These are phyloP conservation scores for Brachirus orientalis DNA, from an alignment of 2,113 vertebrate species.

Conservation along the genomic window DNA sequence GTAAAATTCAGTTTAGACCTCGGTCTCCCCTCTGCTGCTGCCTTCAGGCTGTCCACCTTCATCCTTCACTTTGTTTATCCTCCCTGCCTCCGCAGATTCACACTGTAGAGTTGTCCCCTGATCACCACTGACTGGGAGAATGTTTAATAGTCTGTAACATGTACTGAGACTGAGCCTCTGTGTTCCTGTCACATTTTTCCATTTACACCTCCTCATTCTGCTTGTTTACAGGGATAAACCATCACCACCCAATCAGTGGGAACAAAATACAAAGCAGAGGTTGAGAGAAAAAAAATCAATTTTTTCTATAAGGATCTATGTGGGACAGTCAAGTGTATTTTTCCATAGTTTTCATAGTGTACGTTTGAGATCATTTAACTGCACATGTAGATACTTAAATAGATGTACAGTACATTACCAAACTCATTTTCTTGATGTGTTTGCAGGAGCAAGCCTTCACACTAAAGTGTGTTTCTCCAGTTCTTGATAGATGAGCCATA, in stretches of 20 bases:
- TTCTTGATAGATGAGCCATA: conserved; percentile 33
- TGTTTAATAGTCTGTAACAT: conserved; percentile 46
- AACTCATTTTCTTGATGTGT: too few relatives aligned
- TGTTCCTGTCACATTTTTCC: conserved; percentile 8
- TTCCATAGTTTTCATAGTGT: too few relatives aligned
- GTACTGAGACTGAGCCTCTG: conserved; percentile 26
- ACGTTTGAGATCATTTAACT: too few relatives aligned
- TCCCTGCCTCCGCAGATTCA: conserved; percentile 38
- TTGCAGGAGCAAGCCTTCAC: conserved; percentile 6
- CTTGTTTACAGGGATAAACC: conserved; percentile 12
- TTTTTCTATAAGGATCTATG: too few relatives aligned
- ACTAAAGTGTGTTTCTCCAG: conserved; percentile 21
- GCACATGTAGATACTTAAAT: too few relatives aligned
- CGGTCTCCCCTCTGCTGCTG: conserved; percentile 24
- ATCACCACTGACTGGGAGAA: conserved; percentile 30
- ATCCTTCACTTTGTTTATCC: conserved; percentile 48
- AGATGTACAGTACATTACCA: too few relatives aligned
- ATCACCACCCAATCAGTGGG: too few relatives aligned
- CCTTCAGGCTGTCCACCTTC: conserved; percentile 51
- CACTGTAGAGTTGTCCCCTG: conserved; percentile 22
- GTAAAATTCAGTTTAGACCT: conserved; percentile 52
- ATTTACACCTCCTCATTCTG: conserved; percentile 15
- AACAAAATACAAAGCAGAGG: too few relatives aligned
- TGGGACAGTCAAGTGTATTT: too few relatives aligned
- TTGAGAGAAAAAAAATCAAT: too few relatives aligned